Conservation (phyloP, 2,888 invertebrate species). For the Cheilosia pagana region DNA sequence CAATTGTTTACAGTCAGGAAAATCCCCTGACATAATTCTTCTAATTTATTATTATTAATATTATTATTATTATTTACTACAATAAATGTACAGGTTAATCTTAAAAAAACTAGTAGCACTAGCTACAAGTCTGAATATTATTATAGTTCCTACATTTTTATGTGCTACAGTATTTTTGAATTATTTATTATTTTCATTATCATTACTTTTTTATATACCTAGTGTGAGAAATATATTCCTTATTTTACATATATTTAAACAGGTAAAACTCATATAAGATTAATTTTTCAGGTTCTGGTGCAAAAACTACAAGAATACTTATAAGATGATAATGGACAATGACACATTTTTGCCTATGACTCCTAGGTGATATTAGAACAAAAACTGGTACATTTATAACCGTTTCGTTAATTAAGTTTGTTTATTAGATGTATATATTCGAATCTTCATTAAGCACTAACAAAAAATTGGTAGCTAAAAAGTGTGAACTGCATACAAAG, state of each 20-base stretch:
- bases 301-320: slow-evolving; percentile 7
- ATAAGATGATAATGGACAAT: not conserved
- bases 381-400: not conserved
- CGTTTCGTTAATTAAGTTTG: not conserved
- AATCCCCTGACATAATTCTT: too few species aligned
- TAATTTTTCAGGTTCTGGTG: slow-evolving; percentile 15
- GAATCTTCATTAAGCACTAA: not conserved
- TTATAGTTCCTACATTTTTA: too few species aligned
- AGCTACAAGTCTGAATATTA: too few species aligned
- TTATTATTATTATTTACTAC: too few species aligned
- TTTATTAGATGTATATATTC: not conserved
- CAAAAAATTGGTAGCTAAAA: not conserved
- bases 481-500: not conserved
- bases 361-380: slow-evolving; percentile 13
- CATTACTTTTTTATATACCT: too few species aligned
- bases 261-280: too few species aligned
- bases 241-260: not conserved
- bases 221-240: not conserved
- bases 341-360: not conserved
- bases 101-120: too few species aligned
- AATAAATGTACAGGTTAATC: too few species aligned
- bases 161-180: too few species aligned
- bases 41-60: too few species aligned
- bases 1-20: too few species aligned
- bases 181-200: too few species aligned